Conservation (phyloP, 1,140 invertebrate species). For the Eubasilissa regina region DNA sequence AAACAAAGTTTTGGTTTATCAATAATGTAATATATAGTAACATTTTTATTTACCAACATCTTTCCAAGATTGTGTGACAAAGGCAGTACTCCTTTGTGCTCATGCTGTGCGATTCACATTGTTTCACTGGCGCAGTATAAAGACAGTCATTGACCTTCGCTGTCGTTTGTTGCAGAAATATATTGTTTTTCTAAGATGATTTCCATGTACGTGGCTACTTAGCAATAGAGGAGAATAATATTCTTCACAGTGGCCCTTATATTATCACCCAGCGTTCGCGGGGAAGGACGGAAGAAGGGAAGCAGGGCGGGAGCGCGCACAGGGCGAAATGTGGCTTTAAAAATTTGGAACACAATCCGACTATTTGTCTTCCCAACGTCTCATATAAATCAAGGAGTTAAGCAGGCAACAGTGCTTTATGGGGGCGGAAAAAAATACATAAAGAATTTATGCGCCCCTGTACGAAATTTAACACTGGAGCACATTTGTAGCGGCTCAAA, state of each 20-base stretch:
- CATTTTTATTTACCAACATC: too few relatives aligned
- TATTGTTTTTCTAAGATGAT: too few relatives aligned
- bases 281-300: neutral
- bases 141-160: too few relatives aligned
- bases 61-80: too few relatives aligned
- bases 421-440: constrained; percentile 70
- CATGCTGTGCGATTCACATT: too few relatives aligned
- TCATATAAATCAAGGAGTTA: constrained; percentile 75
- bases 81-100: too few relatives aligned
- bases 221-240: constrained; percentile 12
- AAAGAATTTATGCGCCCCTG: constrained; percentile 60
- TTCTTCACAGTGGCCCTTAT: constrained; percentile 36
- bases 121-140: too few relatives aligned
- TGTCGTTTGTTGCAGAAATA: too few relatives aligned
- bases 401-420: constrained; percentile 75
- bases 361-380: constrained; percentile 75
- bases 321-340: constrained; percentile 74
- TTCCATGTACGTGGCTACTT: too few relatives aligned
- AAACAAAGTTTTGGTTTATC: too few relatives aligned
- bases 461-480: constrained; percentile 60
- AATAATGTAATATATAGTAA: too few relatives aligned
- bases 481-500: constrained; percentile 57
- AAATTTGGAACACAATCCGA: constrained; percentile 75
- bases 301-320: constrained; percentile 60
- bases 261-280: neutral